Evolutionary conservation across 2,113 vertebrate species (phyloP).

Genomic region (Gambusia holbrooki): DNA sequence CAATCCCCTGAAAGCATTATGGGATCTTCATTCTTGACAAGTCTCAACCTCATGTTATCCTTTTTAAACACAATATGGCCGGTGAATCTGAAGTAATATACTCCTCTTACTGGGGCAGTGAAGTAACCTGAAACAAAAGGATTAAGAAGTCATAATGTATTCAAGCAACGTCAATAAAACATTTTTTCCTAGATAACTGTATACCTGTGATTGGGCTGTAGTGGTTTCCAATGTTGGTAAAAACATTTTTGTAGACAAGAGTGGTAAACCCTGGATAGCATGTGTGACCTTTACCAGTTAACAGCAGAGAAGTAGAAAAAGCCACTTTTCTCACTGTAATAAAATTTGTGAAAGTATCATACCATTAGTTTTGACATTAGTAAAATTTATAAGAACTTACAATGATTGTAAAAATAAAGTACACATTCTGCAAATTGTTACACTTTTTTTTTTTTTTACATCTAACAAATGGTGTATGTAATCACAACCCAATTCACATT

Average conservation of each 20-base stretch:
- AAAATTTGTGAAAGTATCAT: conserved; percentile 6
- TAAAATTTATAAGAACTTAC: too few species aligned
- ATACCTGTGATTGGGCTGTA: conserved; percentile 47
- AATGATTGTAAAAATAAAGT: too few species aligned
- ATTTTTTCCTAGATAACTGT: too few species aligned
- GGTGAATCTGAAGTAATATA: conserved; percentile 48
- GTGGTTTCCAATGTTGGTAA: conserved; percentile 49
- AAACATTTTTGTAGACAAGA: conserved; percentile 40
- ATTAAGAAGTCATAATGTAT: not conserved
- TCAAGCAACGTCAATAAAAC: not conserved
- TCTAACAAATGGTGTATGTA: too few species aligned
- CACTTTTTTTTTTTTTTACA: too few species aligned
- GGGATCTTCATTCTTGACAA: conserved; percentile 17
- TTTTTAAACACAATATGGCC: not conserved
- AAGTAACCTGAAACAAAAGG: conserved; percentile 36
- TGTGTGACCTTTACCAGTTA: conserved; percentile 20
- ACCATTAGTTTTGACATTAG: too few species aligned
- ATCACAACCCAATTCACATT: too few species aligned
- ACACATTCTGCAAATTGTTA: too few species aligned
- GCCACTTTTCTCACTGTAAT: conserved; percentile 36
- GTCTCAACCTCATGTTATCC: accelerated
- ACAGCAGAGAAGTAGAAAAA: conserved; percentile 46
- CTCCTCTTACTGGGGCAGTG: conserved; percentile 50
- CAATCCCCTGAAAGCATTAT: not conserved
- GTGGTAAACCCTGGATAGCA: accelerated